Base-by-base conservation (phyloP, 2,797 vertebrate species). In the Tadarida brasiliensis region DNA sequence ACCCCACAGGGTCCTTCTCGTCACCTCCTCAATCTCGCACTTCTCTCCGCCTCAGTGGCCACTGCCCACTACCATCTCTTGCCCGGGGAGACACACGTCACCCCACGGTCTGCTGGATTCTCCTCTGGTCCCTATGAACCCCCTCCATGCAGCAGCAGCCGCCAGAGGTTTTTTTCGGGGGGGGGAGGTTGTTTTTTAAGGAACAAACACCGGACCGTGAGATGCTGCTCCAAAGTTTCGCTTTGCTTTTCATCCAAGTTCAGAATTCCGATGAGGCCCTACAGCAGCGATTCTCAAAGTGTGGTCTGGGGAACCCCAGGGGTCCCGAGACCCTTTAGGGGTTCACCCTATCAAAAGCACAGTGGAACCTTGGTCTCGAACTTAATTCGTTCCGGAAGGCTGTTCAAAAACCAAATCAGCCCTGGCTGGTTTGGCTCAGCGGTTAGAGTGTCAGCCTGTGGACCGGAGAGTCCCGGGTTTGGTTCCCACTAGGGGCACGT, bases 1-100 rank as follows among this genome's bases (percentile, higher is more conserved):
- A 6, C 2, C 39, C 33, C 17, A 51, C 15, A 0, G 3, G 4
- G 14, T 2, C 49, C 30, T 35, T 16, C 19, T 5, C 9, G 22
- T 5, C 3, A 12, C 65, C 35, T 67, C 65, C 80, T 39, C 9
- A 30, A 4, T 33, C 8, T 28, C 73, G 11, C 81, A 39, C 56
- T 39, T 73, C 82, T 26, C 30, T 35, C 19, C 14, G 33, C 17
- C 30, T 56, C 15, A 16, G 74, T 6, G 30, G 56, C 84, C 44
- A 49, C 47, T 44, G 7, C 11, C 11, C 24, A 0, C 11, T 7
- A 24, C 19, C 39, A 33, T 33, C 35, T 19, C 54, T 44, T 5
- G 28, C 44, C 78, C 35, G 54, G 12, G 54, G 28, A 4, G 44
- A 47, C 14, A 47, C 44, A 33, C 12, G 67, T 51, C 67, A 33